Evolutionary conservation across 2,113 vertebrate species (phyloP), one percentile per base, ranked within the genome.

Genomic region (Callionymus lyra): DNA sequence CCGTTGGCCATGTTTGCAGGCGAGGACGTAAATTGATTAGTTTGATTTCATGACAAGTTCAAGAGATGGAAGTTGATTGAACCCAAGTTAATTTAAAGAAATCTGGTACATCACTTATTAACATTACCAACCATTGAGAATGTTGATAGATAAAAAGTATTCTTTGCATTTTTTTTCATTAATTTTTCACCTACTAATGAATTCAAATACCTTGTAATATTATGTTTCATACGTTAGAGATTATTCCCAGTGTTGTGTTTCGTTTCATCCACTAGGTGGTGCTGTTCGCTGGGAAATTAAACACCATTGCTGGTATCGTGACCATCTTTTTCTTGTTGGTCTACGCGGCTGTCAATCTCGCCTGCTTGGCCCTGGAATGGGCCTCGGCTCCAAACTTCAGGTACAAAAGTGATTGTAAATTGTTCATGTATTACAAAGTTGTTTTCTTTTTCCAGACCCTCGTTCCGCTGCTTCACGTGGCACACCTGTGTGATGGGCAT

Each of bases 281-380:
- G 65, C 60, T 74, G 51, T 79, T 76, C 56, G 53, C 64, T 41
- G 61, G 72, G 37, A 78, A 80, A 74, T 76, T 80, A 47, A 92
- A 91, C 77, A 91, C 86, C 44, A 91, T 93, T 0, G 87, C 89
- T 0, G 82, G 84, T 6, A 80, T 91, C 0, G 89, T 90, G 19
- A 88, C 89, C 11, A 87, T 89, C 42, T 89, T 89, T 75, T 90
- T 93, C 66, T 72, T 92, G 39, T 56, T 92, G 74, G 87, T 91
- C 37, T 91, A 90, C 0, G 87, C 89, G n/a, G 85, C 85, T 0
- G 84, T 92, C 38, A 88, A 91, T 40, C 54, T 93, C 70, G 88
- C 88, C 55, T 91, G 88, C 59, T 79, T 93, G 47, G 89, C 89
- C 12, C 68, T 91, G 5, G 86, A 93, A 50, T 93, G 86, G 89